These are phyloP conservation scores for Antidorcas marsupialis DNA, from an alignment of 2,113 vertebrate species.

Conservation along the genomic window DNA sequence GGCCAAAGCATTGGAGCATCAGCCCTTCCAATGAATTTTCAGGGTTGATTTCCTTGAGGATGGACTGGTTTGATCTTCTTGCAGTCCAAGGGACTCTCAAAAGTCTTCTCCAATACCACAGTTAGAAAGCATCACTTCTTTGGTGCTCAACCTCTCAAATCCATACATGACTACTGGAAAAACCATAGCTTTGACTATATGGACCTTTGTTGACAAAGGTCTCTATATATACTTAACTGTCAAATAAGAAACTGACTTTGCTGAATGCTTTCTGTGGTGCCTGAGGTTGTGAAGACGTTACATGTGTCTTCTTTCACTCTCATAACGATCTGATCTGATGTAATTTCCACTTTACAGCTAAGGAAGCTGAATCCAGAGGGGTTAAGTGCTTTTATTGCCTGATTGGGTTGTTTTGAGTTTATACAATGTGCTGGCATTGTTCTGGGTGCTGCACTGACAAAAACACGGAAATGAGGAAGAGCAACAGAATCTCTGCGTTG, in stretches of 20 bases:
- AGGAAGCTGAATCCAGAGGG: background rate
- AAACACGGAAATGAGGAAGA: background rate
- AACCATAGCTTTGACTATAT: background rate
- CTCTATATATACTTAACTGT: background rate
- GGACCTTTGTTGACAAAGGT: background rate
- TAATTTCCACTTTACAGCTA: background rate
- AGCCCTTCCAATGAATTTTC: background rate
- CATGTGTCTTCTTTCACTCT: background rate
- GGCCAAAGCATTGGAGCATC: background rate
- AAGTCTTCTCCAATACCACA: background rate
- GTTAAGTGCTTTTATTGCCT: background rate
- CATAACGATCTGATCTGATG: background rate
- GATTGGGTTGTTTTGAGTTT: background rate
- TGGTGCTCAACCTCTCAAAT: background rate
- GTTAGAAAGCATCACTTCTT: background rate
- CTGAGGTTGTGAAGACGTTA: background rate
- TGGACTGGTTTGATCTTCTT: background rate
- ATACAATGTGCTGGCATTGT: background rate
- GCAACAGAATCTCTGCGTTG: fast-evolving
- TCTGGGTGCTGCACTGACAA: background rate
- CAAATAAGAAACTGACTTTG: background rate
- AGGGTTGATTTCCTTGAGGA: background rate
- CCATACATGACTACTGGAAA: background rate
- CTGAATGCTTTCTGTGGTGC: background rate
- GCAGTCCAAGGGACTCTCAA: background rate